Conservation (phyloP, 2,888 invertebrate genomes). For the Molanna angustata region DNA sequence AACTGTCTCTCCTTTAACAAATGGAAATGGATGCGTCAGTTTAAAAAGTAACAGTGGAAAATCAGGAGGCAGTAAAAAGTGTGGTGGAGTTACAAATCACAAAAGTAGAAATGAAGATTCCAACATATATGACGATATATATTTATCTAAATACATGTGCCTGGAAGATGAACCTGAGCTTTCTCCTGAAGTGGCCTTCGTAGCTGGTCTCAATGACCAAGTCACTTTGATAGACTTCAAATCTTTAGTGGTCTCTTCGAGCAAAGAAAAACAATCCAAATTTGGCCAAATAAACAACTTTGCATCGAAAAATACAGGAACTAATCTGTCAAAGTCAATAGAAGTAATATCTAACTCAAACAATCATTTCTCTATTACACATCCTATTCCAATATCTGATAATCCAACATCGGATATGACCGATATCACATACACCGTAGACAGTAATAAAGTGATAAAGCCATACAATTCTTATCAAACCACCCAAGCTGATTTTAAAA, state of each 20-base stretch:
- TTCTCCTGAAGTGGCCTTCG: conserved; percentile 55
- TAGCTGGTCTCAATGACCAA: conserved; percentile 47
- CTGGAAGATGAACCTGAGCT: conserved; percentile 59
- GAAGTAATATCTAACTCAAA: conserved; percentile 22
- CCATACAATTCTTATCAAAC: conserved; percentile 8
- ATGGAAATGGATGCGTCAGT: conserved; percentile 46
- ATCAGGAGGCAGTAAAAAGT: conserved; percentile 55
- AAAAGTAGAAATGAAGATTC: conserved; percentile 42
- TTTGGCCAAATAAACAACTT: not conserved
- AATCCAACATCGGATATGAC: too few species aligned
- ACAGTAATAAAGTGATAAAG: conserved; percentile 5
- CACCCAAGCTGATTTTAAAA: conserved; percentile 16
- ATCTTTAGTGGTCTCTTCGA: conserved; percentile 37
- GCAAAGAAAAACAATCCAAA: conserved; percentile 44
- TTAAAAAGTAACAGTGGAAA: conserved; percentile 47
- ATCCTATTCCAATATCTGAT: conserved; percentile 17
- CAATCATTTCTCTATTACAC: conserved; percentile 15
- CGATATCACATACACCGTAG: too few species aligned
- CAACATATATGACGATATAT: conserved; percentile 50
- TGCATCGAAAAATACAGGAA: not conserved
- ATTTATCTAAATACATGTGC: conserved; percentile 48
- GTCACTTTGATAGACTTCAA: conserved; percentile 30
- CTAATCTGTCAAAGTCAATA: conserved; percentile 17
- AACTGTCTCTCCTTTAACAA: conserved; percentile 49
- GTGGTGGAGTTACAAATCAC: conserved; percentile 42